Conservation (phyloP, 2,888 invertebrate species). For the Eupithecia dodoneata region DNA sequence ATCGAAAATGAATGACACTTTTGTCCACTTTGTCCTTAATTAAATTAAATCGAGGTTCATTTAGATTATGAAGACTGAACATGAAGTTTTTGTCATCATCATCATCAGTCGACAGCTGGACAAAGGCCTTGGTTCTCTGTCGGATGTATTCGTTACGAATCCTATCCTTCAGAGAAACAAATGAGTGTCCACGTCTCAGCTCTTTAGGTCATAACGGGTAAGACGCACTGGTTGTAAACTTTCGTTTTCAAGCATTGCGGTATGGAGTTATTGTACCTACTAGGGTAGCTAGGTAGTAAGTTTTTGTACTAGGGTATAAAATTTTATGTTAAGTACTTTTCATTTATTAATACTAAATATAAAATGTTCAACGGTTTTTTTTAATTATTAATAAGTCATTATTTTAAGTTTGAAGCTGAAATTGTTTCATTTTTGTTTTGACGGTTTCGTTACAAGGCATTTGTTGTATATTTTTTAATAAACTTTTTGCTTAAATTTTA, state of each 20-base stretch:
- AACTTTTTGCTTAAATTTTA: slow-evolving; percentile 13
- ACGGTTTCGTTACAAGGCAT: slow-evolving; percentile 14
- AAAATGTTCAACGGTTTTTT: neutral
- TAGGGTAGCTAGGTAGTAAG: too few species aligned
- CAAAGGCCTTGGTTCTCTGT: too few species aligned
- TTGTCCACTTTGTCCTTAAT: neutral
- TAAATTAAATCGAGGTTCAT: neutral
- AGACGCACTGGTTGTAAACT: too few species aligned
- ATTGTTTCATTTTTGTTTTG: slow-evolving; percentile 7
- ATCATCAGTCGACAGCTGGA: too few species aligned
- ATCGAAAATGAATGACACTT: neutral
- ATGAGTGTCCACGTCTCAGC: too few species aligned
- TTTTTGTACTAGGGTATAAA: neutral
- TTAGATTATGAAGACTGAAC: neutral
- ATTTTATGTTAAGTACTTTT: neutral
- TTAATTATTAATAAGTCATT: neutral
- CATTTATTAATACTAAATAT: neutral
- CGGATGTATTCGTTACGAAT: too few species aligned
- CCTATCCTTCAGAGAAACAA: too few species aligned
- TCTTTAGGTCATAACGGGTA: too few species aligned
- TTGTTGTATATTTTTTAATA: slow-evolving; percentile 31
- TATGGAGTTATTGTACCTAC: too few species aligned
- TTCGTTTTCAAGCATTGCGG: too few species aligned
- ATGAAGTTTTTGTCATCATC: too few species aligned
- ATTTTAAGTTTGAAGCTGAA: neutral